Percentiles rank a stretch among this genome's conserved stretches.
phyloP scores from a whole-genome alignment of 2,797 vertebrate genomes.

The Chrosomus eos region DNA sequence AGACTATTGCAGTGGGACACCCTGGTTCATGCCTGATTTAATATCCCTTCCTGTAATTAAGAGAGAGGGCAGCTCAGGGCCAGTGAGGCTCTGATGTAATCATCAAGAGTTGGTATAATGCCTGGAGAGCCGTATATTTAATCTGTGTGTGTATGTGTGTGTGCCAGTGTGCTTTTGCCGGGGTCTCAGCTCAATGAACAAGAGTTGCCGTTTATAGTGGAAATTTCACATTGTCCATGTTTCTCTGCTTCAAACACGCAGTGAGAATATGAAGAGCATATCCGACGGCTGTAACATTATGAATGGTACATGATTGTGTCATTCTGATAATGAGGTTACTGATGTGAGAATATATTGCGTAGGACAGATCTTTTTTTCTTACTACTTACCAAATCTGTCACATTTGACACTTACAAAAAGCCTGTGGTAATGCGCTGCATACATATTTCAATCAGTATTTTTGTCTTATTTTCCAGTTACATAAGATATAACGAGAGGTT shows the following conservation, averaged over 20 bases:
- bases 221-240: not conserved
- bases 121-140: conserved; percentile 40
- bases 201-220: not conserved
- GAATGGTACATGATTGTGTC: conserved; percentile 1
- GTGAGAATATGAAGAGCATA: not conserved
- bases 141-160: conserved; percentile 17
- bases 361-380: not conserved
- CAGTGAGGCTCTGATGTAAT: conserved; percentile 35
- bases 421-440: not conserved
- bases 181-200: conserved; percentile 13
- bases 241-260: not conserved
- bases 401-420: not conserved
- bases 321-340: conserved; percentile 5
- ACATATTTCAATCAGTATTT: not conserved
- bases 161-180: not conserved
- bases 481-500: not conserved
- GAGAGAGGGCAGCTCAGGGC: conserved; percentile 41
- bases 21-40: conserved; percentile 53
- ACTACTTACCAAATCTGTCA: not conserved
- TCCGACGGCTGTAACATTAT: not conserved
- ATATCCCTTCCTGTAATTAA: conserved; percentile 57
- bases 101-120: conserved; percentile 35
- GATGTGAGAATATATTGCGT: conserved; percentile 8
- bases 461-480: not conserved
- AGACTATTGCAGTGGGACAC: conserved; percentile 10